Base-by-base conservation (phyloP, 2,888 invertebrate genomes). In the Tetheella fluctuosa region DNA sequence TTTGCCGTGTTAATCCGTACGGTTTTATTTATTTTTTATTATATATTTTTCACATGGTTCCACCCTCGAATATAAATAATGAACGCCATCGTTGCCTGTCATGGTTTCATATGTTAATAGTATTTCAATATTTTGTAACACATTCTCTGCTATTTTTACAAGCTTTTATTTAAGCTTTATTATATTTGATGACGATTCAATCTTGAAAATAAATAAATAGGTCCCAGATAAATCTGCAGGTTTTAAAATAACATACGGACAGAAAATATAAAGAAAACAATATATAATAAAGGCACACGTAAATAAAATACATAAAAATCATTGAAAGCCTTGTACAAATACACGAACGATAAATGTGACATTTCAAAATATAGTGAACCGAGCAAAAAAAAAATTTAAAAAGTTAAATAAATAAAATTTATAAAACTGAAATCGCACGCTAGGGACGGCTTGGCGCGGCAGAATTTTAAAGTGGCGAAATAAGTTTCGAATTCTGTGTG, bases 401-500 rank as follows among this genome's bases (percentile, higher is more conserved):
- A 54, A 54, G 17, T 54, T 25, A 54, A 54, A 54, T 28, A 25
- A 53, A 54, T 54, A 54, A 25, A 54, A 54, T 28, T 28, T 54
- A 13, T 23, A n/a, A 53, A 42, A 48, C 20, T 48, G 48, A 48
- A 48, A 13, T 34, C 34, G 34, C 34, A 7, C 48, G 17, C 48
- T 10, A 7, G 48, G 48, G 48, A 48, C 48, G 17, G 42, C 20
- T n/a, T n/a, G 39, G n/a, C 48, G 20, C 48, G 7, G 48, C 48
- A 48, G 20, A 48, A 48, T 48, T 48, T 48, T 20, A 48, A 48
- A 48, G 48, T 48, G 39, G 39, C 6, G 17, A 42, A 42, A 42
- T 42, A 17, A 13, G 42, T 42, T 42, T 15, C 10, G 48, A 10
- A 48, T 76, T 71, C 69, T 69, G 65, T 73, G 17, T 48, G 48